These are phyloP conservation scores for Hyaena hyaena DNA, from an alignment of 2,113 vertebrate genomes.

Conservation along the genomic window DNA sequence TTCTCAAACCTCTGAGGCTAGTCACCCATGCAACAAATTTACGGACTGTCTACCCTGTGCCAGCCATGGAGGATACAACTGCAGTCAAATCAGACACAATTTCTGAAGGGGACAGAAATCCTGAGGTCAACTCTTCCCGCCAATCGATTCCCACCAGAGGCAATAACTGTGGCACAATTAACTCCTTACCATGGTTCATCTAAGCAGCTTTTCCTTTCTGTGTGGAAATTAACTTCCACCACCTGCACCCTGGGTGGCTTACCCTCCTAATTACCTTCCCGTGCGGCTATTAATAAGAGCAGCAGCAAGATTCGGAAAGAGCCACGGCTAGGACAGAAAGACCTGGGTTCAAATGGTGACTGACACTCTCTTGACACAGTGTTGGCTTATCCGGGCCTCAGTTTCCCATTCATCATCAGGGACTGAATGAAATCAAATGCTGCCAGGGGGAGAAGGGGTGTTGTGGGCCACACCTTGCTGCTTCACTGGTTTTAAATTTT, in stretches of 20 bases:
- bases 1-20: not conserved
- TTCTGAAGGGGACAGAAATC: not conserved
- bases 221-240: not conserved
- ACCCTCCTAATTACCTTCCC: not conserved
- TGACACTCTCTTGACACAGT: too few species aligned
- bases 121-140: not conserved
- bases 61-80: not conserved
- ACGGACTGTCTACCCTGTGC: not conserved
- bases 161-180: not conserved
- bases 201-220: not conserved
- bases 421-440: not conserved
- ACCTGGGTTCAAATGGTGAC: not conserved
- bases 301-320: not conserved
- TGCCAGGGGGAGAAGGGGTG: not conserved
- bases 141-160: not conserved
- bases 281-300: not conserved
- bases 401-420: not conserved
- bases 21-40: not conserved
- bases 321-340: not conserved
- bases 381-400: not conserved
- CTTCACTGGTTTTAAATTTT: not conserved
- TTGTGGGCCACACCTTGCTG: not conserved
- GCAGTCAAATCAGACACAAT: not conserved
- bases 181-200: not conserved
- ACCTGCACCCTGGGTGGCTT: not conserved